Percentiles rank a stretch among this genome's conserved stretches.
These are phyloP conservation scores for Xestia c-nigrum DNA, from an alignment of 2,888 invertebrate genomes.

Conservation along the genomic window DNA sequence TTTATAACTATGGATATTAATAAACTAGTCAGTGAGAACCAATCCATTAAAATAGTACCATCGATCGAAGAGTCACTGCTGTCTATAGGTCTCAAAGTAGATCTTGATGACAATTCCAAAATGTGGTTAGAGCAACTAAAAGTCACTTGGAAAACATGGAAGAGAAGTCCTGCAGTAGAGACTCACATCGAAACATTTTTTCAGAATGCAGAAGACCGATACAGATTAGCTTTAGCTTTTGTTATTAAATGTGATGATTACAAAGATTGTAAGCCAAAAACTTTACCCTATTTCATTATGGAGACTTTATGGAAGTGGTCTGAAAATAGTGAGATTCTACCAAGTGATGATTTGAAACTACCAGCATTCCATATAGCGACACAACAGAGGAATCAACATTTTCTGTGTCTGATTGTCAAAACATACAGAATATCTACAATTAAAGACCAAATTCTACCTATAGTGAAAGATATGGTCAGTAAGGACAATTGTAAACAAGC, in stretches of 20 bases:
- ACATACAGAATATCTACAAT: constrained; percentile 92
- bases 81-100: constrained; percentile 82
- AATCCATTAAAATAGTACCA: constrained; percentile 87
- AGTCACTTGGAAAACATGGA: constrained; percentile 88
- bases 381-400: constrained; percentile 92
- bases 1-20: constrained; percentile 74
- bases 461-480: constrained; percentile 89
- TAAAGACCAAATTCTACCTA: constrained; percentile 91
- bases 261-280: constrained; percentile 91
- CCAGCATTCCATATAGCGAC: constrained; percentile 93
- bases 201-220: constrained; percentile 90
- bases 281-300: constrained; percentile 91
- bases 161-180: constrained; percentile 89
- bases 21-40: constrained; percentile 78
- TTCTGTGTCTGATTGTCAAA: constrained; percentile 92
- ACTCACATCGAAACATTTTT: constrained; percentile 87
- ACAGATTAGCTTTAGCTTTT: constrained; percentile 90
- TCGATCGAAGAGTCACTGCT: constrained; percentile 85
- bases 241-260: constrained; percentile 92
- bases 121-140: constrained; percentile 86
- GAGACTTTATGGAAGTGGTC: constrained; percentile 91
- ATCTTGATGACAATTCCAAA: constrained; percentile 81
- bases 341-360: constrained; percentile 91
- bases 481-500: constrained; percentile 93
- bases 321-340: constrained; percentile 75